A percentile compares a stretch with the other conserved stretches of the same genome.
Evolutionary conservation across 2,797 vertebrate species (phyloP).

Genomic region (Danio tinwini): DNA sequence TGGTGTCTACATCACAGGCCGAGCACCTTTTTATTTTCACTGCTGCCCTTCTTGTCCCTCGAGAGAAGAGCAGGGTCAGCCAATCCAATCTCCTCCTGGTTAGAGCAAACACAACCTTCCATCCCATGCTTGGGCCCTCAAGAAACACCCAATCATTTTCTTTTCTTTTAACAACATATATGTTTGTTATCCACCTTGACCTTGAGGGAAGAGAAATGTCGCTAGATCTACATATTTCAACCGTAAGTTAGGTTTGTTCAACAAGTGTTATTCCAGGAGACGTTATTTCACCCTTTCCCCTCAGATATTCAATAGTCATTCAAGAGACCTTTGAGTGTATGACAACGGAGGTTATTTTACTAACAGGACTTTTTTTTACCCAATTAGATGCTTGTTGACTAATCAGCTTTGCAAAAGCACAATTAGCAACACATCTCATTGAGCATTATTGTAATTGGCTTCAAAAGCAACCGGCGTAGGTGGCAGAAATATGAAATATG

Average conservation of each 20-base stretch:
- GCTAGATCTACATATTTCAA: constrained; percentile 19
- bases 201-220: constrained; percentile 31
- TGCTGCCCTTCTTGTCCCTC: background rate
- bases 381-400: constrained; percentile 42
- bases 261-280: constrained; percentile 29
- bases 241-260: constrained; percentile 23
- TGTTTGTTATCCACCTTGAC: constrained; percentile 40
- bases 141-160: background rate
- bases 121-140: constrained; percentile 30
- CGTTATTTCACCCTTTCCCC: constrained; percentile 22
- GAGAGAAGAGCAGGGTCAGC: constrained; percentile 32
- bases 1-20: constrained; percentile 28
- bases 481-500: constrained; percentile 40
- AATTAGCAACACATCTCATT: constrained; percentile 71
- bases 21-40: constrained; percentile 46
- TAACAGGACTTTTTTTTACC: constrained; percentile 31
- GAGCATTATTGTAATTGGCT: constrained; percentile 73
- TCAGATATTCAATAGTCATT: constrained; percentile 21
- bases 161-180: constrained; percentile 38
- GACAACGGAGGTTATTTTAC: constrained; percentile 27
- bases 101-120: constrained; percentile 49
- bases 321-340: background rate
- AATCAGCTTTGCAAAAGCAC: constrained; percentile 51
- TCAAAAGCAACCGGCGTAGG: constrained; percentile 44
- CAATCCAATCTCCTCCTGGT: constrained; percentile 43